Percentiles rank a stretch among this genome's conserved stretches.
Conservation (phyloP, 2,797 vertebrate genomes). For the Nyctalus aviator region DNA sequence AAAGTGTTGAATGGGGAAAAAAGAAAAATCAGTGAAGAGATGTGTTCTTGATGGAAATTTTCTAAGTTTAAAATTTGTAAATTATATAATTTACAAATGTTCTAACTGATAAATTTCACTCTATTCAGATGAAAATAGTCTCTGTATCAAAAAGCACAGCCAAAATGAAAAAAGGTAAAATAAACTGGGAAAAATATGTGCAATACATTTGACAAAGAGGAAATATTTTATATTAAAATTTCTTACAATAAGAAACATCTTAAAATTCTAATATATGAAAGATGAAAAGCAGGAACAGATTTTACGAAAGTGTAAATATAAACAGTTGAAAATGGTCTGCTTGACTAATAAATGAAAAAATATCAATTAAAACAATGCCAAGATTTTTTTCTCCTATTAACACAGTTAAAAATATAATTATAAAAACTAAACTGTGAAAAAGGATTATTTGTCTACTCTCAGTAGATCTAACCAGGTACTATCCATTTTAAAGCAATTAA, state of each 20-base stretch:
- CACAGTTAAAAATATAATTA: conserved; percentile 5
- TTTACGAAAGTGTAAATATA: conserved; percentile 17
- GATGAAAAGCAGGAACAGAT: conserved; percentile 5
- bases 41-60: background rate
- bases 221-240: background rate
- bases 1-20: conserved; percentile 39
- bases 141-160: background rate
- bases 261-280: background rate
- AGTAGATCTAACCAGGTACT: background rate
- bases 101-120: background rate
- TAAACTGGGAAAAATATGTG: background rate
- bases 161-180: conserved; percentile 35
- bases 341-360: conserved; percentile 29
- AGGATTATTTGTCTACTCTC: background rate
- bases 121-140: conserved; percentile 39
- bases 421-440: background rate
- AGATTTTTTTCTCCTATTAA: conserved; percentile 6
- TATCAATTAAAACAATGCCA: background rate
- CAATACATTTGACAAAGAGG: background rate
- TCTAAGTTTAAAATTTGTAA: conserved; percentile 34
- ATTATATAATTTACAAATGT: conserved; percentile 33
- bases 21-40: conserved; percentile 14
- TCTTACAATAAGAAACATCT: conserved; percentile 26
- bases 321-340: background rate
- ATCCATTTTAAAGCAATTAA: background rate